Conservation (phyloP, 2,888 invertebrate species). For the Aphelenchoides bicaudatus region DNA sequence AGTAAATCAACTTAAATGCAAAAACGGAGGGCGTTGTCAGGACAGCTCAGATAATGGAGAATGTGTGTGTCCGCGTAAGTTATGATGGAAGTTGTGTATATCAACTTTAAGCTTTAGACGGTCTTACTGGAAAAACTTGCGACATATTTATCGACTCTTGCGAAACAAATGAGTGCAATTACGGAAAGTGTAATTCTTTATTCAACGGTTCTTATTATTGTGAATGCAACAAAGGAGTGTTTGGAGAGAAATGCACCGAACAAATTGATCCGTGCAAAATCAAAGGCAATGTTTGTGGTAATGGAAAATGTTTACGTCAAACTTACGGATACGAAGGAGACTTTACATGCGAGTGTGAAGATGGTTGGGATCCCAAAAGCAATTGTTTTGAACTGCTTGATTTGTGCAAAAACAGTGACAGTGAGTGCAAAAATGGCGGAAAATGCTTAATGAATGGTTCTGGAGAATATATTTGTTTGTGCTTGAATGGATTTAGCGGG, state of each 20-base stretch:
- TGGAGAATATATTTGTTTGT: background rate
- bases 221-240: background rate
- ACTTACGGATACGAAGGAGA: slow-evolving; percentile 18
- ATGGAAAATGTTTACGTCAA: slow-evolving; percentile 5
- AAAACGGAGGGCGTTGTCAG: slow-evolving; percentile 3
- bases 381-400: background rate
- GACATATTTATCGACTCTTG: background rate
- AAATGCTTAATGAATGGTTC: background rate
- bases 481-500: background rate
- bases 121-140: background rate
- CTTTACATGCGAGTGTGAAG: slow-evolving; percentile 15
- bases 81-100: too few species aligned
- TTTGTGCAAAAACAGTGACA: slow-evolving; percentile 4
- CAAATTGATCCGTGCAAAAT: slow-evolving; percentile 9
- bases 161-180: background rate
- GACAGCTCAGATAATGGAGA: background rate
- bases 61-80: background rate
- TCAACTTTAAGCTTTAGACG: too few species aligned
- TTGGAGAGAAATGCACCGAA: background rate
- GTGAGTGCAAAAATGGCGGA: background rate
- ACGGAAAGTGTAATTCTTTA: background rate
- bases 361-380: slow-evolving; percentile 17
- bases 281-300: background rate
- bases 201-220: slow-evolving; percentile 4
- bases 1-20: background rate